phyloP scores from a whole-genome alignment of 2,113 vertebrate genomes.

The Globicephala melas region DNA sequence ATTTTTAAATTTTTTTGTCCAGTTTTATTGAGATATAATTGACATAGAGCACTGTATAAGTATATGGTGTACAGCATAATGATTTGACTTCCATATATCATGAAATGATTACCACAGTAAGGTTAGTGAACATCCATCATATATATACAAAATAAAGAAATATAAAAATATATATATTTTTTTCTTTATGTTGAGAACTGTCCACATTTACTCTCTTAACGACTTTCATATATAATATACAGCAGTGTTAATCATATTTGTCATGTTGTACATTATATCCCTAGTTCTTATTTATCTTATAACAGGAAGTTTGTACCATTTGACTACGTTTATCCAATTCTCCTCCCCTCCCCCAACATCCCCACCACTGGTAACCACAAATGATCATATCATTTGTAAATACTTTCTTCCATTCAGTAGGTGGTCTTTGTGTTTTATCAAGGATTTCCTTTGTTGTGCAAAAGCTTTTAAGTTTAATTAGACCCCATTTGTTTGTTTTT shows the following conservation, averaged over 20 bases:
- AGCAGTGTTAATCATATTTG: not conserved
- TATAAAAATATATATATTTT: not conserved
- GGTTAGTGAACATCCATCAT: not conserved
- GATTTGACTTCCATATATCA: not conserved
- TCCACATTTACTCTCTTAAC: not conserved
- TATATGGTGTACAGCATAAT: not conserved
- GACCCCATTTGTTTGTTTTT: not conserved
- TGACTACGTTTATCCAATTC: not conserved
- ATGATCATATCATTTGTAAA: not conserved
- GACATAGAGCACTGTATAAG: not conserved
- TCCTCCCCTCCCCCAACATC: too few relatives aligned
- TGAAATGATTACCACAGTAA: not conserved
- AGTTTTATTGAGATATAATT: not conserved
- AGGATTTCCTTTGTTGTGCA: not conserved
- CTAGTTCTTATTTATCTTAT: not conserved
- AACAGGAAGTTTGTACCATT: not conserved
- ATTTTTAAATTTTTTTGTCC: not conserved
- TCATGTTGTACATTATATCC: not conserved
- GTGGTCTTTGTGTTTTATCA: not conserved
- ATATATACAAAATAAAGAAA: not conserved
- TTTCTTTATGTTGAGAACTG: not conserved
- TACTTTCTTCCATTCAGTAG: not conserved
- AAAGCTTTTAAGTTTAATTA: not conserved
- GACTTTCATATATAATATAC: not conserved
- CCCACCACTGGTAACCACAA: not conserved